Base-by-base conservation (phyloP, 2,113 vertebrate genomes). In the Erythrocebus patas region DNA sequence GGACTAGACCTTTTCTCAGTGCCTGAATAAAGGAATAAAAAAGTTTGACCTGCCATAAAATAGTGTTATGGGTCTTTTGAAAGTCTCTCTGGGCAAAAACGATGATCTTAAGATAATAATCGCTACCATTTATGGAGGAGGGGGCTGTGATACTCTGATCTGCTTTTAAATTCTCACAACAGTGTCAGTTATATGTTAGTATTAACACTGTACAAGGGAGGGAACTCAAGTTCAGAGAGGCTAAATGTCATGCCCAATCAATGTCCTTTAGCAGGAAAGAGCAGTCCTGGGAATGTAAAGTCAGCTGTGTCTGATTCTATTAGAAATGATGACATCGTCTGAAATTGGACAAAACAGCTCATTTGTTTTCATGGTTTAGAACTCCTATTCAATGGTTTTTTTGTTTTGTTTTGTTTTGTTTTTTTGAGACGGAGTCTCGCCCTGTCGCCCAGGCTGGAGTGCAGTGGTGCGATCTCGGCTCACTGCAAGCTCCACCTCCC, bases 321-420 rank as follows among this genome's bases (percentile, higher is more conserved):
- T 76, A 85, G 89, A 93, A 91, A 88, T 82, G 85, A 85, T 13
- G 66, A 45, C 88, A 57, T 79, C 55, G 14, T 84, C 75, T 84
- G 80, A 90, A 95, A 57, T 40, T 64, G 22, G n/a, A 95, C 55
- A 88, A 84, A 97, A 52, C 1, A 61, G 83, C 38, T 16, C 52
- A 32, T 57, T 82, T 92, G 48, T 92, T 89, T 40, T 92, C 57
- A 50, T n/a, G 70, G 61, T 75, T 94, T 68, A 80, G 78, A 94
- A 92, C 64, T 81, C n/a, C n/a, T 84, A 57, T 87, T 88, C 82
- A 86, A n/a, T 52, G 66, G 40, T 81, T 40, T 92, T 92, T 45
- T 45, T 38, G 2, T 38, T 38, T 38, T 38, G 38, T 38, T 38
- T 38, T 38, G 38, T 92, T 45, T 45, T 48, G 3, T 48, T 12